phyloP scores from a whole-genome alignment of 2,888 invertebrate species.

The Amphipyra berbera region DNA sequence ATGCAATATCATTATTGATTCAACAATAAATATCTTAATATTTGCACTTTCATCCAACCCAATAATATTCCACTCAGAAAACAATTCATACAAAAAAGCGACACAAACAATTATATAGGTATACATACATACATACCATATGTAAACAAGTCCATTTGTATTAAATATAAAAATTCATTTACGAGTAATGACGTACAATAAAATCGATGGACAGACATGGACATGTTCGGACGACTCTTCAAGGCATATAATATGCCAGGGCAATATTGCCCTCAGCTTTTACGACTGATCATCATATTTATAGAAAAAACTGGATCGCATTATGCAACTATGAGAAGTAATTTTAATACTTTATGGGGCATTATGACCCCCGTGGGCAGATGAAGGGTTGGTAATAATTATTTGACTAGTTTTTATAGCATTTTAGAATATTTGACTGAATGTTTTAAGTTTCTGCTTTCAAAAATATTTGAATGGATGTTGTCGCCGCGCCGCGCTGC shows the following conservation, averaged over 20 bases:
- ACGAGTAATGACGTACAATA: constrained; percentile 34
- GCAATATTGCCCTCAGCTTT: constrained; percentile 23
- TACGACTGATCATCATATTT: constrained; percentile 36
- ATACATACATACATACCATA: not conserved
- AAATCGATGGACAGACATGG: constrained; percentile 32
- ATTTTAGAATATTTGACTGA: not conserved
- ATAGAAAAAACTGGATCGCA: constrained; percentile 16
- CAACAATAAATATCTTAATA: too few relatives aligned
- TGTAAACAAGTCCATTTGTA: constrained; percentile 26
- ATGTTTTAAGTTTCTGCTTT: too few relatives aligned
- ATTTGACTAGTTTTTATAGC: too few relatives aligned
- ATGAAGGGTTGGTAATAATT: not conserved
- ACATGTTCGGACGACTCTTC: constrained; percentile 21
- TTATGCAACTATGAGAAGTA: constrained; percentile 1
- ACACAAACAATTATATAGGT: not conserved
- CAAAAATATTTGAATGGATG: too few relatives aligned
- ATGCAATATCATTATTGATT: too few relatives aligned
- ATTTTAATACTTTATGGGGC: constrained; percentile 1
- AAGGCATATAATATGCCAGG: constrained; percentile 9
- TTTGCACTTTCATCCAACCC: too few relatives aligned
- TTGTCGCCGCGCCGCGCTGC: too few relatives aligned
- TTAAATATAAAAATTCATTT: constrained; percentile 33
- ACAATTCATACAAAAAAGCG: not conserved
- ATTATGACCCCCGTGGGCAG: not conserved
- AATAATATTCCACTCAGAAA: too few relatives aligned